Evolutionary conservation across 2,113 vertebrate species (phyloP), one percentile per base, ranked within the genome.

Genomic region (Oceanites oceanicus): DNA sequence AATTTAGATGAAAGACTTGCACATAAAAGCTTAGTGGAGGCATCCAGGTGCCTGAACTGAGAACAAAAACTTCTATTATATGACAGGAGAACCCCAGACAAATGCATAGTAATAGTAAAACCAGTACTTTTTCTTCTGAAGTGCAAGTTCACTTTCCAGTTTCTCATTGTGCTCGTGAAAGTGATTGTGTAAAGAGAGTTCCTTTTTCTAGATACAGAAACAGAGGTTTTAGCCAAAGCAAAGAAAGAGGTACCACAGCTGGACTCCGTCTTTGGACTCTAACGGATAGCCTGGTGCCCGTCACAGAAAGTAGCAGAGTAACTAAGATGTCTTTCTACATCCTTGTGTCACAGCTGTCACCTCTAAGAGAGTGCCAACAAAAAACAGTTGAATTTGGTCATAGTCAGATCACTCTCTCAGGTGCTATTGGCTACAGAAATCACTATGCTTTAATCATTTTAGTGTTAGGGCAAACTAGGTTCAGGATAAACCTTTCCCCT

Each of bases 1-100:
- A 94, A 96, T 91, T 91, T 94, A 91, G 90, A 97, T 94, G 4
- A 96, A 95, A 94, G 88, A 45, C 55, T 71, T 76, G 17, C 56
- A 85, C 88, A 88, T 96, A 70, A 95, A 93, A 97, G 94, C 88
- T 91, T 67, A 75, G 67, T 81, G 72, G 76, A 95, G 18, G 9
- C n/a, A 86, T 93, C 56, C 47, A 84, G 58, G 86, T 95, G 76
- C 62, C 74, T 86, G 88, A 92, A 78, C 44, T 18, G 91, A 92
- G 91, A 94, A 96, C 62, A 95, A 89, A 96, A 85, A 9, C 71
- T 82, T 81, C 70, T 92, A 11, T 89, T 89, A 32, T 76, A 47
- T 88, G 40, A 36, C 36, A 38, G 56, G 62, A 92, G 76, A 84
- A 70, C 42, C 42, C 47, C 83, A 77, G 80, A 78, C 65, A 94